Evolutionary conservation across 1,140 invertebrate genomes (phyloP).

Genomic region (Cydia strobilella): DNA sequence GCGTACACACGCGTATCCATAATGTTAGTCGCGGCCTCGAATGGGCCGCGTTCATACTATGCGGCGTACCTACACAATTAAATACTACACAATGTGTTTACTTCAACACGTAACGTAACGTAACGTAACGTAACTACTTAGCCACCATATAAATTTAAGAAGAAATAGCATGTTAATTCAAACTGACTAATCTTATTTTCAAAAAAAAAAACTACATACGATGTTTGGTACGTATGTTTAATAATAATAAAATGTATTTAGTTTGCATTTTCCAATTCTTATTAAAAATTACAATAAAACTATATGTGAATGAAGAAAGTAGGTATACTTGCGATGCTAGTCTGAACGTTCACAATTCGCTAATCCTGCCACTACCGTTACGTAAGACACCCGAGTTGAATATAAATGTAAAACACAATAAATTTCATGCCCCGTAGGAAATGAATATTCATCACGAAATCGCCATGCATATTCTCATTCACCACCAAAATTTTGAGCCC

Average conservation of each 20-base stretch:
- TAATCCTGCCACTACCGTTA: constrained; percentile 78
- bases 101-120: too few species aligned
- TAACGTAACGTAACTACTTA: too few species aligned
- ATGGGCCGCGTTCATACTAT: background rate
- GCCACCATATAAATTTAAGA: too few species aligned
- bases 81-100: too few species aligned
- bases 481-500: constrained; percentile 68
- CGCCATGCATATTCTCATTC: constrained; percentile 79
- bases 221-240: too few species aligned
- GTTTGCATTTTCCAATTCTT: too few species aligned
- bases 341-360: constrained; percentile 74
- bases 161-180: too few species aligned
- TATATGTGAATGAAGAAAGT: constrained; percentile 5
- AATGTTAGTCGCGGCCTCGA: background rate
- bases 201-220: too few species aligned
- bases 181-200: too few species aligned
- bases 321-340: constrained; percentile 52
- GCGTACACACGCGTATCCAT: background rate
- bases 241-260: too few species aligned
- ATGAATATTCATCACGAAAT: constrained; percentile 81
- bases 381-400: constrained; percentile 79
- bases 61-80: background rate
- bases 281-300: background rate
- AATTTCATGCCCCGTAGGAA: constrained; percentile 80
- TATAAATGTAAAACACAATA: constrained; percentile 81